phyloP scores from a whole-genome alignment of 2,113 vertebrate genomes.

The Bagarius yarrelli region DNA sequence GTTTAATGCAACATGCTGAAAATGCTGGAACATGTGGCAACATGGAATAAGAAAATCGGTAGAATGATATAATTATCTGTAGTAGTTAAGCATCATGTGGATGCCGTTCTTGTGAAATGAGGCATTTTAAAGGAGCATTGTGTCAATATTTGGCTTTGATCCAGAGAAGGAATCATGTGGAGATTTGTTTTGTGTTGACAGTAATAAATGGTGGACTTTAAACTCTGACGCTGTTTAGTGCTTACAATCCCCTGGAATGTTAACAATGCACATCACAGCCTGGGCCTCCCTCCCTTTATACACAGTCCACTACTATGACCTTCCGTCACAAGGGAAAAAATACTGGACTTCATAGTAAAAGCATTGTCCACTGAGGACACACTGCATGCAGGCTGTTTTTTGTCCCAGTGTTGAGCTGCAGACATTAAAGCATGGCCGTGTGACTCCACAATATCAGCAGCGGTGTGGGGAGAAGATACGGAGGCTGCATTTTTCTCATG shows the following conservation, averaged over 20 bases:
- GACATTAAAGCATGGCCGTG: constrained; percentile 21
- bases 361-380: constrained; percentile 32
- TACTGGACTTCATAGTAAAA: constrained; percentile 42
- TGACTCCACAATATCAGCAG: constrained; percentile 12
- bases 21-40: background rate
- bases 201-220: constrained; percentile 28
- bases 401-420: constrained; percentile 7
- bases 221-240: constrained; percentile 36
- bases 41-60: background rate
- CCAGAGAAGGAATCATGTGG: constrained; percentile 5
- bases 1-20: background rate
- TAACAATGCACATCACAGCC: constrained; percentile 44
- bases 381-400: constrained; percentile 23
- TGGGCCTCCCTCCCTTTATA: constrained; percentile 20
- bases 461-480: constrained; percentile 26
- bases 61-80: background rate
- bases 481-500: constrained; percentile 14
- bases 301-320: constrained; percentile 46
- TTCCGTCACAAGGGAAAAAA: constrained; percentile 20
- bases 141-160: constrained; percentile 19
- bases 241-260: constrained; percentile 36
- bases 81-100: background rate
- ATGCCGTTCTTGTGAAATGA: background rate
- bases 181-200: constrained; percentile 37
- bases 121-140: background rate